These are phyloP conservation scores for Macrocentrus cingulum DNA, from an alignment of 1,140 invertebrate genomes.

Conservation along the genomic window DNA sequence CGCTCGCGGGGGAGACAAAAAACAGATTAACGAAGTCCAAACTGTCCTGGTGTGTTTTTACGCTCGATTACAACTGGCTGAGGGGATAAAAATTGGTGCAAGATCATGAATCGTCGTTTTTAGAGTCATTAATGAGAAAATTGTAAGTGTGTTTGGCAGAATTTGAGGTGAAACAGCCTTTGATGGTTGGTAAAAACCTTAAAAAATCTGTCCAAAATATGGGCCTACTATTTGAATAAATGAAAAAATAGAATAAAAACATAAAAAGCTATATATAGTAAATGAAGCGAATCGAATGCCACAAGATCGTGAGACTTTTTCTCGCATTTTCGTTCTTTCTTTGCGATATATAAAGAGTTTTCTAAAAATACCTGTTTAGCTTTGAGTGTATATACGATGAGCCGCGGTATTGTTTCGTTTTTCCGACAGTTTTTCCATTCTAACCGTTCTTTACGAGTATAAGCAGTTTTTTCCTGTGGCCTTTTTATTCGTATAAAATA, in stretches of 20 bases:
- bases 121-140: slow-evolving; percentile 14
- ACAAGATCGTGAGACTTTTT: slow-evolving; percentile 14
- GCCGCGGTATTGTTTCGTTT: slow-evolving; percentile 14
- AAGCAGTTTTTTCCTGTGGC: neutral
- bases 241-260: neutral
- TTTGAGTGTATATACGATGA: slow-evolving; percentile 4
- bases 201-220: too few relatives aligned
- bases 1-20: too few relatives aligned
- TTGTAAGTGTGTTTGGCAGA: too few relatives aligned
- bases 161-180: too few relatives aligned
- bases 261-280: neutral
- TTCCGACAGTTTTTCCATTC: slow-evolving; percentile 10
- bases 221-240: neutral
- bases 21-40: slow-evolving; percentile 43
- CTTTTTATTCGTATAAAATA: neutral
- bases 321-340: neutral
- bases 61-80: slow-evolving; percentile 37
- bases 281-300: slow-evolving; percentile 14
- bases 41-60: slow-evolving; percentile 37
- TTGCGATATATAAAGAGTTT: slow-evolving; percentile 9
- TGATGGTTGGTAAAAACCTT: too few relatives aligned
- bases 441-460: slow-evolving; percentile 7
- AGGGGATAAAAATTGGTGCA: neutral
- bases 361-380: slow-evolving; percentile 17
- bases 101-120: slow-evolving; percentile 12